Evolutionary conservation across 1,140 invertebrate species (phyloP), one percentile per base, ranked within the genome.

Genomic region (Ruditapes philippinarum): DNA sequence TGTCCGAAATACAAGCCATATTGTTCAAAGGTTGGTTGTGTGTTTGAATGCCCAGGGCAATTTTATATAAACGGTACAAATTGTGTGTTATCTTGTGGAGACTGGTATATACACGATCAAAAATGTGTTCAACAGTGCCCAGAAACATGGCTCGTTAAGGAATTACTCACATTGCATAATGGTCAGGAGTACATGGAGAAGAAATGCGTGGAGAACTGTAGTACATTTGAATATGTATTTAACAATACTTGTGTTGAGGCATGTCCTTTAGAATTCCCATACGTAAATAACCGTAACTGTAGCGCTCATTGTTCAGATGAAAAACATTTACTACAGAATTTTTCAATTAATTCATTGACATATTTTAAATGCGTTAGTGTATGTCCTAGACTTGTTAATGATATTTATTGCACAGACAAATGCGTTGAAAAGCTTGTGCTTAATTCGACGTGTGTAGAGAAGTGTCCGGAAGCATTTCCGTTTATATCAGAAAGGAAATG

Each of bases 11-110:
- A 78, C 51, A 45, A 49, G 31, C 74, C 74, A 19, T 78, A 5
- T 25, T 78, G 74, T 49, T n/a, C 40, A 12, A 42, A 45, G 11
- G 74, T n/a, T 25, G 74, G 74, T 0, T 78, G 74, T 54, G 40
- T 54, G 9, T 78, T 33, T 78, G 28, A 45, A 45, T 78, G 74
- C 19, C 74, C 74, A 28, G 0, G 51, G 28, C 42, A 40, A 25
- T 78, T 51, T 25, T 78, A 28, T 38, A 33, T 78, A 5, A 78
- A 78, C 42, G 74, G 36, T 14, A 51, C 74, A 33, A 78, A 3
- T 19, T 78, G 74, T 54, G n/a, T 78, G 45, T 25, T 31, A 42
- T 7, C 19, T 5, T 78, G 74, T 78, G 74, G 42, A n/a, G 49
- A 78, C 74, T 33, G 40, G 42, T 78, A 33, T 51, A n/a, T 49